Conservation (phyloP, 30 jellyfish, hydroid and myxozoan genomes). For the Sanderia malayensis region DNA sequence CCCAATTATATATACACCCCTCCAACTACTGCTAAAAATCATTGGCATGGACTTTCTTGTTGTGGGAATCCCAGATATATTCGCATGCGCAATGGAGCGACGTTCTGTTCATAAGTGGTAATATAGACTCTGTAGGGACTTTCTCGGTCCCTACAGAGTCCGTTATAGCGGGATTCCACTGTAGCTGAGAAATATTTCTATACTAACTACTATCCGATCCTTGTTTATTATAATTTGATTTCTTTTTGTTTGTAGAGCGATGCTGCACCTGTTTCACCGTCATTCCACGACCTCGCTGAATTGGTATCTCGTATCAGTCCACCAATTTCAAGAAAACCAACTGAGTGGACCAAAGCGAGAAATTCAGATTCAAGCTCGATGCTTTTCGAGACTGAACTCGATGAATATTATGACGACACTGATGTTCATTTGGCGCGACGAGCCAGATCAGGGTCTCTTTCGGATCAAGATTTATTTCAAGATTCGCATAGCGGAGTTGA, state of each 20-base stretch:
- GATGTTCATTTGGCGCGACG: slow-evolving; percentile 71
- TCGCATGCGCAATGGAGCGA: too few species aligned
- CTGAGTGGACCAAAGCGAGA: slow-evolving; percentile 47
- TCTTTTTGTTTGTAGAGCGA: slow-evolving; percentile 32
- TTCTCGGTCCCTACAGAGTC: too few species aligned
- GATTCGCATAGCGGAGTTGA: slow-evolving; percentile 70
- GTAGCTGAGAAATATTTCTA: too few species aligned
- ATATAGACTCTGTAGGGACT: too few species aligned
- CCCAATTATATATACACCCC: too few species aligned
- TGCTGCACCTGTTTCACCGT: slow-evolving; percentile 82
- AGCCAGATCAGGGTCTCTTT: slow-evolving; percentile 82
- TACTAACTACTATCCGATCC: too few species aligned
- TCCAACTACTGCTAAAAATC: too few species aligned
- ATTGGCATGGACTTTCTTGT: too few species aligned
- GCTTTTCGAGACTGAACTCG: slow-evolving; percentile 14
- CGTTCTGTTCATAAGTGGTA: too few species aligned
- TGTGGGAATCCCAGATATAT: too few species aligned
- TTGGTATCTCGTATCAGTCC: slow-evolving; percentile 81
- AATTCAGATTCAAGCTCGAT: slow-evolving; percentile 33
- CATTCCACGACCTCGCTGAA: slow-evolving; percentile 93
- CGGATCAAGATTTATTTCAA: slow-evolving; percentile 79
- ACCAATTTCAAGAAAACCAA: slow-evolving; percentile 45
- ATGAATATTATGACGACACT: slow-evolving; percentile 46
- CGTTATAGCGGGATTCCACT: too few species aligned
- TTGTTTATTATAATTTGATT: too few species aligned